phyloP scores from a whole-genome alignment of 2,888 invertebrate species.

The Drosophila picticornis region DNA sequence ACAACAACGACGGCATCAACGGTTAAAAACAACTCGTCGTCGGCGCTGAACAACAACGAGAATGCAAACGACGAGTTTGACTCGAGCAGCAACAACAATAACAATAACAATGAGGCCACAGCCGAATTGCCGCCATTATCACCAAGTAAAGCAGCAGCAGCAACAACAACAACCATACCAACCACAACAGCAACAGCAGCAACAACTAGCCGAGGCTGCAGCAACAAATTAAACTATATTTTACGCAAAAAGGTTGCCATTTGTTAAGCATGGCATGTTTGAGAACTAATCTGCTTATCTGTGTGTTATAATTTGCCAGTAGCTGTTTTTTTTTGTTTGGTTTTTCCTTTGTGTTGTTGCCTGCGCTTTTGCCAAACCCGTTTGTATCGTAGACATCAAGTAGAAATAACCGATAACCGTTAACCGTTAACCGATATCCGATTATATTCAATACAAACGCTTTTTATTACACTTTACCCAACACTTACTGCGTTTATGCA shows the following conservation, averaged over 20 bases:
- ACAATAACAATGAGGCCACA: slow-evolving; percentile 39
- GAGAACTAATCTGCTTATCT: slow-evolving; percentile 46
- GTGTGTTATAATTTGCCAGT: slow-evolving; percentile 47
- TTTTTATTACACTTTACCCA: slow-evolving; percentile 37
- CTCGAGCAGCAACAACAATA: slow-evolving; percentile 49
- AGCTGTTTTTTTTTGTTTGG: slow-evolving; percentile 11
- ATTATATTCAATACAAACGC: slow-evolving; percentile 40
- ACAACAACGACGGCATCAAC: slow-evolving; percentile 64
- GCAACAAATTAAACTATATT: slow-evolving; percentile 77
- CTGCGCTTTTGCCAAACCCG: slow-evolving; percentile 50
- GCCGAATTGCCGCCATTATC: slow-evolving; percentile 30
- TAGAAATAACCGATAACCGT: slow-evolving; percentile 12
- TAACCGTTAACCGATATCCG: slow-evolving; percentile 1
- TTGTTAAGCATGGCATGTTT: slow-evolving; percentile 73
- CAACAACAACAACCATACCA: slow-evolving; percentile 36
- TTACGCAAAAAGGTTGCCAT: slow-evolving; percentile 78
- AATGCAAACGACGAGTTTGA: slow-evolving; percentile 39
- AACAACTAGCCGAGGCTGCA: slow-evolving; percentile 54
- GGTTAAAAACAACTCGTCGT: slow-evolving; percentile 57
- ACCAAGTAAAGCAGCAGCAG: slow-evolving; percentile 19
- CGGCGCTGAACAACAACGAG: slow-evolving; percentile 69
- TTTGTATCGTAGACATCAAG: slow-evolving; percentile 54
- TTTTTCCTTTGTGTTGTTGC: slow-evolving; percentile 44
- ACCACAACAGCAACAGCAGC: slow-evolving; percentile 23
- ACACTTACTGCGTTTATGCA: slow-evolving; percentile 4